These are phyloP conservation scores for Blera fallax DNA, from an alignment of 2,888 invertebrate species.

Conservation along the genomic window DNA sequence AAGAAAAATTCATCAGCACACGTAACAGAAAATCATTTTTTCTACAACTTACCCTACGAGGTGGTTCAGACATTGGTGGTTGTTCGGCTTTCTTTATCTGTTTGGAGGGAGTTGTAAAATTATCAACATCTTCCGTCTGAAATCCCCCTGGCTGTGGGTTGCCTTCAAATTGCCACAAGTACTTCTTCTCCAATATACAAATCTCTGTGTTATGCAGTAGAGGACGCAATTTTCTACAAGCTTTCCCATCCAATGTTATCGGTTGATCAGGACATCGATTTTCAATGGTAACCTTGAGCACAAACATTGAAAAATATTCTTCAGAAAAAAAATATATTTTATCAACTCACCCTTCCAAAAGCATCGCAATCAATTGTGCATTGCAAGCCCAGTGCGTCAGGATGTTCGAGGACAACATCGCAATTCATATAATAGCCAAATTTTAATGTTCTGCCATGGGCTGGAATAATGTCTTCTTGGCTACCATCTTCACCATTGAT, in stretches of 20 bases:
- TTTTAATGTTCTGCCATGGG: constrained; percentile 78
- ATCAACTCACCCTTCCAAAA: constrained; percentile 79
- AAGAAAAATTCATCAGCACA: not conserved
- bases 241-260: constrained; percentile 76
- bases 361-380: constrained; percentile 80
- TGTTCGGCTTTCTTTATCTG: constrained; percentile 73
- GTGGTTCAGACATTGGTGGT: constrained; percentile 78
- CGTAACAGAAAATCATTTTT: not conserved
- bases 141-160: not conserved
- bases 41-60: constrained; percentile 74
- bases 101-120: constrained; percentile 73
- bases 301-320: not conserved
- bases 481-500: constrained; percentile 73
- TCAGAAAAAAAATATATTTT: not conserved
- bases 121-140: constrained; percentile 30
- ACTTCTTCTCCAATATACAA: constrained; percentile 77
- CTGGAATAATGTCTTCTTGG: constrained; percentile 64
- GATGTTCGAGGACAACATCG: constrained; percentile 77
- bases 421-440: constrained; percentile 78
- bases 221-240: constrained; percentile 76
- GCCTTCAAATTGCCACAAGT: constrained; percentile 77
- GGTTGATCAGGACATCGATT: constrained; percentile 77
- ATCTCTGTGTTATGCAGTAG: constrained; percentile 77
- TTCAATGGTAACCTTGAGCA: constrained; percentile 77
- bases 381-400: constrained; percentile 76